Conservation (phyloP, 2,797 vertebrate species). For the Ceryle rudis region DNA sequence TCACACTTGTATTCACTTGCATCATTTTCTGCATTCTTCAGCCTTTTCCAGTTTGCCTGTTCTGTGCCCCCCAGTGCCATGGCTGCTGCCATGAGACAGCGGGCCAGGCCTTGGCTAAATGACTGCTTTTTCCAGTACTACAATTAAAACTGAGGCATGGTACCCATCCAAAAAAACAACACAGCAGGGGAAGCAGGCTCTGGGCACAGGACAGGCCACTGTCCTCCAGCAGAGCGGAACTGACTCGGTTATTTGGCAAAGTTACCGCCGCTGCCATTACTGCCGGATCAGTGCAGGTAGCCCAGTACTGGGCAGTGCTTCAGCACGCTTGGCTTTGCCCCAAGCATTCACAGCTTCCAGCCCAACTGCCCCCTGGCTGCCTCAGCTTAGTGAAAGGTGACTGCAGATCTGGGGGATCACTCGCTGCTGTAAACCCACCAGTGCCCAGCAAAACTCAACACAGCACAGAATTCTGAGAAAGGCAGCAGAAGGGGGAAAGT, state of each 20-base stretch:
- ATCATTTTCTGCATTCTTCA: neutral
- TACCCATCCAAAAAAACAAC: neutral
- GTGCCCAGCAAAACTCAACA: neutral
- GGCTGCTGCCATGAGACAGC: fast-evolving
- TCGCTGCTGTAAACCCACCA: neutral
- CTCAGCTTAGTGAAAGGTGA: fast-evolving
- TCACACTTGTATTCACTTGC: neutral
- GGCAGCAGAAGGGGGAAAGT: fast-evolving
- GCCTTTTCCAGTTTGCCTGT: neutral
- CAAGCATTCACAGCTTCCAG: neutral
- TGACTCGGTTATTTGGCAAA: neutral
- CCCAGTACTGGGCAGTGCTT: fast-evolving
- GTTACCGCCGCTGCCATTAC: fast-evolving
- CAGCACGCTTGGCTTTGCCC: neutral
- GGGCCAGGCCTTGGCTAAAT: neutral
- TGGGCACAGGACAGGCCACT: neutral
- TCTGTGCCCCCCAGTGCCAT: neutral
- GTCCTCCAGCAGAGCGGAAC: fast-evolving
- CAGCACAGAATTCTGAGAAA: neutral
- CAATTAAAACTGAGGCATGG: neutral
- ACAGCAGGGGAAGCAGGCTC: neutral
- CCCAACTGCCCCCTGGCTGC: neutral
- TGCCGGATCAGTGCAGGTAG: neutral
- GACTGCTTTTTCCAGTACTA: neutral
- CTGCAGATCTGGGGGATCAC: neutral